Base-by-base conservation (phyloP, 1,140 invertebrate species). In the Antheraea mylitta region DNA sequence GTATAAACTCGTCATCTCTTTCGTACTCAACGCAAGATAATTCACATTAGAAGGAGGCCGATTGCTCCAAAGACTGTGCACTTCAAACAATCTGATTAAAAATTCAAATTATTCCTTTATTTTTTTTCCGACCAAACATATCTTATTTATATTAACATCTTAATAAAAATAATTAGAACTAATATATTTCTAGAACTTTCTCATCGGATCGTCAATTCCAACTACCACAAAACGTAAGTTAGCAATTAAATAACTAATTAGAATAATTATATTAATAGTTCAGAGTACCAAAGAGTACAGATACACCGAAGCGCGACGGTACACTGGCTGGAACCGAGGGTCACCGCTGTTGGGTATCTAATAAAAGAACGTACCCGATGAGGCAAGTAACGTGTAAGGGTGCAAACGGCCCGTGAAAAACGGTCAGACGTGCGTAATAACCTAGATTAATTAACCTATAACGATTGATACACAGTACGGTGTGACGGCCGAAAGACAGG, bases 391-490 rank as follows among this genome's bases (percentile, higher is more conserved):
- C 60, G 60, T 61, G 60, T 61, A 22, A 61, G 18, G 13, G 60
- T 61, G 60, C 60, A 61, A 36, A 4, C 19, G 18, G 60, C 19
- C 19, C 60, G 60, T 61, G 60, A 61, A 61, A 61, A 61, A 61
- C 9, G 60, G 60, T 61, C 36, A 11, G 60, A 61, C 13, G 60
- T 19, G 60, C 60, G 45, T 53, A 53, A 61, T 61, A 61, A 61
- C 60, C 60, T 61, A 61, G 19, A 61, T 61, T 30, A 61, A 30
- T 61, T 61, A 61, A 61, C 45, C 45, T 53, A 53, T 53, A 53
- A 53, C 13, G 16, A 53, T 53, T 53, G 16, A 53, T 53, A 53
- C 38, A 42, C 7, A 42, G 22, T 42, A 42, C 11, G 11, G 38
- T 0, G 8, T 11, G 38, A 42, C 7, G 38, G 38, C 38, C 38